Percentiles rank a stretch among this genome's conserved stretches.
phyloP scores from a whole-genome alignment of 2,888 invertebrate genomes.

The Rhingia campestris region DNA sequence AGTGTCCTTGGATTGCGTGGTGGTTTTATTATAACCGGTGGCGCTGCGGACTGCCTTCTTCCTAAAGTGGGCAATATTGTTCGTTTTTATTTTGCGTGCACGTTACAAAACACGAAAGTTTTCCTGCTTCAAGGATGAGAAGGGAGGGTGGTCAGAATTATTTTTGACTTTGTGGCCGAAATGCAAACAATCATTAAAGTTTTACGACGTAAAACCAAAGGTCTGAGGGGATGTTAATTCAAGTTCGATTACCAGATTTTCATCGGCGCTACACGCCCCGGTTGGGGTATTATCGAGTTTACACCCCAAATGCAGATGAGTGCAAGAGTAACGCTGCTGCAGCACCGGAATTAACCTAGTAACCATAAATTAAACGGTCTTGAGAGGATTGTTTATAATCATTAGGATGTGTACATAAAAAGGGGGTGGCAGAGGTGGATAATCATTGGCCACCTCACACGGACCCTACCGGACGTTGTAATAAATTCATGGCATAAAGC shows the following conservation, averaged over 20 bases:
- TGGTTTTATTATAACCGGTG: constrained; percentile 39
- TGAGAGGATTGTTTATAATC: constrained; percentile 56
- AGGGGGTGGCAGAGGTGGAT: constrained; percentile 4
- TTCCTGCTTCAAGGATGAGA: constrained; percentile 13
- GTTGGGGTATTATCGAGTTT: constrained; percentile 28
- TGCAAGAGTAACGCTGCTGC: neutral
- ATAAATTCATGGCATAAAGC: constrained; percentile 56
- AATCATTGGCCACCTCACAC: constrained; percentile 15
- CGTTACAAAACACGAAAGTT: constrained; percentile 10
- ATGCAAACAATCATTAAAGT: constrained; percentile 46
- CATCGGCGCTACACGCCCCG: neutral
- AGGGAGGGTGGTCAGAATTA: neutral
- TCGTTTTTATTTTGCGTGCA: constrained; percentile 9
- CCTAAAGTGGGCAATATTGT: constrained; percentile 43
- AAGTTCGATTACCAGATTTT: constrained; percentile 31
- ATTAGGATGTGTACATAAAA: constrained; percentile 30
- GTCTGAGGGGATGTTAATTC: constrained; percentile 13
- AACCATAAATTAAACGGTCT: constrained; percentile 64
- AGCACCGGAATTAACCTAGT: neutral
- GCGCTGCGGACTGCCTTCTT: constrained; percentile 20
- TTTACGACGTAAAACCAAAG: constrained; percentile 49
- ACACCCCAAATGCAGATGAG: constrained; percentile 33
- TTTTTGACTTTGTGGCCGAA: constrained; percentile 39
- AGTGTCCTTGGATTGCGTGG: constrained; percentile 34
- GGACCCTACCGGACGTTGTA: constrained; percentile 47